Conservation (phyloP, 2,888 invertebrate species). For the Alentia gelatinosa region DNA sequence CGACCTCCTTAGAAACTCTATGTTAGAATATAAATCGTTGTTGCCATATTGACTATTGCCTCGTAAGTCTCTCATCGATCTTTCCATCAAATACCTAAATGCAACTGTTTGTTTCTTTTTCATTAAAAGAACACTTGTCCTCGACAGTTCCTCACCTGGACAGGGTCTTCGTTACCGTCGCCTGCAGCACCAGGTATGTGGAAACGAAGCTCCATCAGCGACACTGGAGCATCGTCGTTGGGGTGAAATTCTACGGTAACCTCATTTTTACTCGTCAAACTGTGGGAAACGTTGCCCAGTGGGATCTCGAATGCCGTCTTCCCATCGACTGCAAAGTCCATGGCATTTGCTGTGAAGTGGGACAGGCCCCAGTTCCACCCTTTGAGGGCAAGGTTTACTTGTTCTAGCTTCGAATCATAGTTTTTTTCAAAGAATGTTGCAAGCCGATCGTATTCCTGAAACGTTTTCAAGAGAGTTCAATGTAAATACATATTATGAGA, state of each 20-base stretch:
- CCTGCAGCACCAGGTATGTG: constrained; percentile 93
- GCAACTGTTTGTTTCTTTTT: neutral
- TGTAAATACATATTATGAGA: no score
- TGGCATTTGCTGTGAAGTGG: constrained; percentile 86
- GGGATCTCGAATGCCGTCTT: constrained; percentile 96
- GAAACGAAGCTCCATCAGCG: constrained; percentile 98
- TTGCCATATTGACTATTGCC: neutral
- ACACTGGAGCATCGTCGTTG: constrained; percentile 98
- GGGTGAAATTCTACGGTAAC: constrained; percentile 98
- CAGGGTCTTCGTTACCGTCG: constrained; percentile 93
- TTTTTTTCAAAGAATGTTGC: constrained; percentile 91
- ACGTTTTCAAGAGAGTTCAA: no score
- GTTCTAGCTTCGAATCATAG: constrained; percentile 89
- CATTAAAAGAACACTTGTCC: neutral
- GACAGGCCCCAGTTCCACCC: constrained; percentile 99
- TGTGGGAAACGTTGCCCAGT: constrained; percentile 95
- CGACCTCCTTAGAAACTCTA: no score
- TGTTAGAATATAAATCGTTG: no score
- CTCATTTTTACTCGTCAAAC: constrained; percentile 97
- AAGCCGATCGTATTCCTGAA: constrained; percentile 96
- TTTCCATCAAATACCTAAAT: neutral
- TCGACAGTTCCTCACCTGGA: constrained; percentile 85
- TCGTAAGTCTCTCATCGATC: neutral
- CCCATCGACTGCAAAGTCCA: constrained; percentile 78
- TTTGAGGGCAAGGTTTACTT: constrained; percentile 94